These are phyloP conservation scores for Hoplodrina ambigua DNA, from an alignment of 2,888 invertebrate species.

Conservation along the genomic window DNA sequence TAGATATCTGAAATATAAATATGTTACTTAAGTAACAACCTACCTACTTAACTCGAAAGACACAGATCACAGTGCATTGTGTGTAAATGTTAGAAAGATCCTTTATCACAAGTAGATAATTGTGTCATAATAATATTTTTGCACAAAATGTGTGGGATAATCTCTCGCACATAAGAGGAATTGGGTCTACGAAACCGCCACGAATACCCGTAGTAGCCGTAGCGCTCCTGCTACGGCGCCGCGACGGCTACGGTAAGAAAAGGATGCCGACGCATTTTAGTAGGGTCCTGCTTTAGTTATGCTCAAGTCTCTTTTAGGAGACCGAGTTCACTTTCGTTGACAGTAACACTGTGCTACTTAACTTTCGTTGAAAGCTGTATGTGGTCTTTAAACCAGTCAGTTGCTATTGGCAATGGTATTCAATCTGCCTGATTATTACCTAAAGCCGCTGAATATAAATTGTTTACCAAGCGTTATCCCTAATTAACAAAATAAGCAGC, in stretches of 20 bases:
- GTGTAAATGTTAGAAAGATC: background rate
- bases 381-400: slow-evolving; percentile 21
- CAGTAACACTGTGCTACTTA: slow-evolving; percentile 31
- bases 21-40: no score
- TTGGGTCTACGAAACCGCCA: slow-evolving; percentile 37
- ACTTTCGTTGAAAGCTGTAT: slow-evolving; percentile 24
- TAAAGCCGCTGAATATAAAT: background rate
- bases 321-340: slow-evolving; percentile 45
- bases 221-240: slow-evolving; percentile 39
- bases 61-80: background rate
- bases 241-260: slow-evolving; percentile 26
- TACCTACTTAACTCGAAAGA: background rate
- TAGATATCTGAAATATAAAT: no score
- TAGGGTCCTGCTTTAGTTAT: slow-evolving; percentile 17
- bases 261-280: slow-evolving; percentile 32
- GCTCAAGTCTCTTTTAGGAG: slow-evolving; percentile 43
- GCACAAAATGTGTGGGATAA: slow-evolving; percentile 5
- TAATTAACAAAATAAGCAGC: background rate
- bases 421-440: background rate
- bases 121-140: slow-evolving; percentile 1
- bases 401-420: background rate
- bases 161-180: background rate
- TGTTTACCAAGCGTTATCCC: no score
- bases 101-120: background rate
- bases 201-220: slow-evolving; percentile 29